Evolutionary conservation across 1,140 invertebrate species (phyloP).

Genomic region (Phymastichus coffea): DNA sequence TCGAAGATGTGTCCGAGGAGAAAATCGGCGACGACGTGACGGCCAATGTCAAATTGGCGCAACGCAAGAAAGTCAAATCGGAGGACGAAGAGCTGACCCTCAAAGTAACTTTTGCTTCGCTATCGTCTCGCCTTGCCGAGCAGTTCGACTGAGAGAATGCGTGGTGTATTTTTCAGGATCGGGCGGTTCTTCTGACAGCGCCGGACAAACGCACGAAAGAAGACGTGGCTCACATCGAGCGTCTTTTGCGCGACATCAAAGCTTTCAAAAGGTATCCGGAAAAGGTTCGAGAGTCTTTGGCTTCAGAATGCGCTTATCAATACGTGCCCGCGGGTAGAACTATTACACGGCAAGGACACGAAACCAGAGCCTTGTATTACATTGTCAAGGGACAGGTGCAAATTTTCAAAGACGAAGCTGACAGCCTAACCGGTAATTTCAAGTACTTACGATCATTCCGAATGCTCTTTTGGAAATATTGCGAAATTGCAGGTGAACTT

Average conservation of each 20-base stretch:
- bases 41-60: slow-evolving; percentile 55
- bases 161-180: slow-evolving; percentile 38
- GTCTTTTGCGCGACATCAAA: slow-evolving; percentile 34
- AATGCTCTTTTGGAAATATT: neutral
- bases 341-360: slow-evolving; percentile 61
- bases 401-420: slow-evolving; percentile 54
- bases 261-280: slow-evolving; percentile 45
- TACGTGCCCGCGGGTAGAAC: slow-evolving; percentile 58
- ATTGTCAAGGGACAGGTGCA: slow-evolving; percentile 60
- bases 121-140: no score
- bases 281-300: slow-evolving; percentile 57
- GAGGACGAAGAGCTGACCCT: neutral
- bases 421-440: slow-evolving; percentile 51
- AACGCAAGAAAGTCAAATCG: slow-evolving; percentile 53
- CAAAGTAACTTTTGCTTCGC: slow-evolving; percentile 13
- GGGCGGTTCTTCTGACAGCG: slow-evolving; percentile 35
- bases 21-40: slow-evolving; percentile 58
- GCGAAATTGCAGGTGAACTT: slow-evolving; percentile 30
- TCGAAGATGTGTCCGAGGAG: slow-evolving; percentile 47
- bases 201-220: slow-evolving; percentile 27
- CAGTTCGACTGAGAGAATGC: no score
- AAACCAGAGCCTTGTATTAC: slow-evolving; percentile 61
- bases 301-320: slow-evolving; percentile 58
- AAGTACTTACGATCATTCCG: no score
- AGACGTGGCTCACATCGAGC: slow-evolving; percentile 30